Evolutionary conservation across 2,797 vertebrate species (phyloP), one percentile per base, ranked within the genome.

Genomic region (Lemur catta): DNA sequence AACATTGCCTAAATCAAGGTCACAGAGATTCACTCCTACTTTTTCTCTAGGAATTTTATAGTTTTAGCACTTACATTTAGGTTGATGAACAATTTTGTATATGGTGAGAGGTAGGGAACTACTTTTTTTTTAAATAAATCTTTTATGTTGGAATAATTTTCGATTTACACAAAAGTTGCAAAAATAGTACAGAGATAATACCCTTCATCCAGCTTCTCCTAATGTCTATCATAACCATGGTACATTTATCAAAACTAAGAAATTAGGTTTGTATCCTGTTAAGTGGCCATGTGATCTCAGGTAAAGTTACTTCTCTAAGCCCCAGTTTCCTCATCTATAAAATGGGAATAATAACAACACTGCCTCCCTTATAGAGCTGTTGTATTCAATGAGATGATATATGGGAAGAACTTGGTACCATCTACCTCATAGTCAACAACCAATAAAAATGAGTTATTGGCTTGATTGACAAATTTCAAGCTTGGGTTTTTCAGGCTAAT

Each of bases 131-230:
- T 28, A n/a, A 95, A 72, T 55, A 76, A 86, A 50, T 72, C 9
- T 90, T 86, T 93, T 69, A 69, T 55, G 38, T 81, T 75, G 35
- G 59, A 80, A 81, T 80, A 80, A 92, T 93, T 91, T 76, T 55
- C 55, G 61, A 76, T 82, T 91, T 71, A 69, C 20, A 74, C 52
- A 84, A 92, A 84, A 35, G 14, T 57, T 94, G 28, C 71, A 94
- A 65, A 94, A 17, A n/a, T 57, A 57, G 52, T 78, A 65, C 24
- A 76, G 13, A 72, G 57, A 63, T 35, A 48, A 48, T 28, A 17
- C 1, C 22, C 33, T 67, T 89, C 50, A 74, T 41, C 15, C 67
- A 82, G 4, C 24, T 82, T 67, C 9, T 14, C 8, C 7, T 93
- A 33, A 65, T 86, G 41, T 72, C 69, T 78, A 65, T 59, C 4